Evolutionary conservation across 1,140 invertebrate genomes (phyloP).

Genomic region (Gryllus bimaculatus): DNA sequence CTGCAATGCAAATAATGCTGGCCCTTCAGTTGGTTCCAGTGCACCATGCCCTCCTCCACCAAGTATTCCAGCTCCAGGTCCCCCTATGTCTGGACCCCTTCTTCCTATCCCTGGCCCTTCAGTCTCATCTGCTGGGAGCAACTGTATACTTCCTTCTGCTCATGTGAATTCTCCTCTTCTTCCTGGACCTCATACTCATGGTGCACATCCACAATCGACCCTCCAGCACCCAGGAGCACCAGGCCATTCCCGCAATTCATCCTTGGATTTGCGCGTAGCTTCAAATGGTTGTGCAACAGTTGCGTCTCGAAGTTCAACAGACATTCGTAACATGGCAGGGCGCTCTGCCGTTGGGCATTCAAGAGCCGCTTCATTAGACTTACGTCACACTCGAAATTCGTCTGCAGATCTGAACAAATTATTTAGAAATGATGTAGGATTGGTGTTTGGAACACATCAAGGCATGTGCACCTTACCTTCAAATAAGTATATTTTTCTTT

Average conservation of each 20-base stretch:
- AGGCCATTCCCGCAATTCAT: conserved; percentile 64
- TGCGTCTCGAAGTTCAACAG: conserved; percentile 35
- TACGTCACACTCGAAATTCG: conserved; percentile 67
- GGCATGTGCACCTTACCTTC: conserved; percentile 31
- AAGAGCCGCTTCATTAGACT: conserved; percentile 69
- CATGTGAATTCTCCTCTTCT: neutral
- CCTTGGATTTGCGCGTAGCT: conserved; percentile 59
- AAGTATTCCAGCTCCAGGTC: conserved; percentile 2
- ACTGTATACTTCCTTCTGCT: neutral
- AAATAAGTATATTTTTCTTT: neutral
- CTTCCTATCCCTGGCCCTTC: neutral
- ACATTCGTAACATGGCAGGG: conserved; percentile 25
- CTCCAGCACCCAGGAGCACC: neutral
- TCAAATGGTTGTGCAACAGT: conserved; percentile 35
- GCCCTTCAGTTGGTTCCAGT: conserved; percentile 14
- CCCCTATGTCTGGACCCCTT: neutral
- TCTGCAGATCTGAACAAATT: conserved; percentile 68
- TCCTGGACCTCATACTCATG: conserved; percentile 20
- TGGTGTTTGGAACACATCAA: conserved; percentile 52
- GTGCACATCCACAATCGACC: conserved; percentile 21
- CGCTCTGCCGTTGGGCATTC: conserved; percentile 51
- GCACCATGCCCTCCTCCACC: conserved; percentile 9
- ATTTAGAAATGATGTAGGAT: conserved; percentile 57
- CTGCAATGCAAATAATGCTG: neutral
- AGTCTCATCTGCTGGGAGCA: neutral